Evolutionary conservation across 2,888 invertebrate species (phyloP).

Genomic region (Epistrophe eligans): DNA sequence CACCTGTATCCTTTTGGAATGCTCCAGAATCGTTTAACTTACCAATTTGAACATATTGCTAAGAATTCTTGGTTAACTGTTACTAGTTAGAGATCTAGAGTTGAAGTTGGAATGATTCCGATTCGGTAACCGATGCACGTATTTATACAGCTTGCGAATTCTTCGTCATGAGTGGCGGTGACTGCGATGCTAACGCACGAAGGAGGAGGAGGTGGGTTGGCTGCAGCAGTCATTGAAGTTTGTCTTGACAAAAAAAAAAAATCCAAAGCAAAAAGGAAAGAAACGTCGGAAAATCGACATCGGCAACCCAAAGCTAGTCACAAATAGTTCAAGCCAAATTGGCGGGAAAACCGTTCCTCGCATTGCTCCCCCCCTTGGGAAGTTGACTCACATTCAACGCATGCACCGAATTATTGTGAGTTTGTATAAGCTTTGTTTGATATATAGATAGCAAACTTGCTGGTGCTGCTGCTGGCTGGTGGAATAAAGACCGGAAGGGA

Average conservation of each 20-base stretch:
- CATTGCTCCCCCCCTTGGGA: background rate
- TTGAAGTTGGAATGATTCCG: constrained; percentile 82
- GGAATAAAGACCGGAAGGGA: constrained; percentile 59
- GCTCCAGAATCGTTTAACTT: constrained; percentile 77
- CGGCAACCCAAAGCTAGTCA: constrained; percentile 48
- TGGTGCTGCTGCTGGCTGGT: background rate
- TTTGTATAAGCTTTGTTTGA: constrained; percentile 40
- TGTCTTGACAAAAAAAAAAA: constrained; percentile 27
- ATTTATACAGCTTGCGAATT: constrained; percentile 81
- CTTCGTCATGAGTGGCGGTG: constrained; percentile 33
- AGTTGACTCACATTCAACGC: constrained; percentile 61
- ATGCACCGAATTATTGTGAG: constrained; percentile 19
- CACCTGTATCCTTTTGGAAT: constrained; percentile 69
- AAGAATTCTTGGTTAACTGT: constrained; percentile 77
- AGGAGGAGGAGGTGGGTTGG: constrained; percentile 35
- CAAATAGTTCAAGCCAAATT: constrained; percentile 61
- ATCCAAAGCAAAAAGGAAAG: constrained; percentile 64
- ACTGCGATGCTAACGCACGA: constrained; percentile 53
- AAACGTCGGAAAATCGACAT: constrained; percentile 61
- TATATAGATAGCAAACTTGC: background rate
- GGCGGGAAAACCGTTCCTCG: constrained; percentile 24
- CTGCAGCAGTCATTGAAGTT: constrained; percentile 50
- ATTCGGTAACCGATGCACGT: constrained; percentile 79
- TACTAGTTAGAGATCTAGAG: constrained; percentile 78
- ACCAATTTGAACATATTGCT: constrained; percentile 84